A percentile compares a stretch with the other conserved stretches of the same genome.
phyloP scores from a whole-genome alignment of 1,140 invertebrate species.

The Callitettix versicolor region DNA sequence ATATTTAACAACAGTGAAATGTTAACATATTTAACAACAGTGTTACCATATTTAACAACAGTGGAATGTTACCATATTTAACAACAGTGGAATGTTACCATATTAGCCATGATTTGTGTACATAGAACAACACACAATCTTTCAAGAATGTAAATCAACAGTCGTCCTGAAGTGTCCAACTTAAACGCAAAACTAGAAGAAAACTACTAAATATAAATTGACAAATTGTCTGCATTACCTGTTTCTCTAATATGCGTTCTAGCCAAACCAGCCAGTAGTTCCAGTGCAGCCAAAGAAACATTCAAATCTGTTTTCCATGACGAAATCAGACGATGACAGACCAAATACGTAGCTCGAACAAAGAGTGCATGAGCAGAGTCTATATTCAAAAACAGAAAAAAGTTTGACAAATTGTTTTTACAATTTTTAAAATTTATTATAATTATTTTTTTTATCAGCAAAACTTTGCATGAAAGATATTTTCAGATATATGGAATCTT shows the following conservation, averaged over 20 bases:
- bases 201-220: too few relatives aligned
- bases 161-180: too few relatives aligned
- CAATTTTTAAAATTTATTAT: neutral
- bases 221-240: too few relatives aligned
- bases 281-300: constrained; percentile 84
- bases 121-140: too few relatives aligned
- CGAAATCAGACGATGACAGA: constrained; percentile 87
- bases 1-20: too few relatives aligned
- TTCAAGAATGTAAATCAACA: neutral
- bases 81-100: neutral
- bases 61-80: neutral
- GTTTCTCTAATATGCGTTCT: constrained; percentile 74
- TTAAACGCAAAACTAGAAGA: too few relatives aligned
- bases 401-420: constrained; percentile 16
- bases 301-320: constrained; percentile 95
- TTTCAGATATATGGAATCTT: too few relatives aligned
- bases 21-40: too few relatives aligned
- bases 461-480: too few relatives aligned
- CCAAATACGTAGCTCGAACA: constrained; percentile 81
- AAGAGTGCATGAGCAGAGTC: constrained; percentile 79
- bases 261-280: constrained; percentile 80
- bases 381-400: constrained; percentile 37
- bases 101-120: too few relatives aligned
- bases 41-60: too few relatives aligned
- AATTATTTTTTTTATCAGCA: too few relatives aligned